phyloP scores from a whole-genome alignment of 2,797 vertebrate genomes.

The Sebastes vulpes region DNA sequence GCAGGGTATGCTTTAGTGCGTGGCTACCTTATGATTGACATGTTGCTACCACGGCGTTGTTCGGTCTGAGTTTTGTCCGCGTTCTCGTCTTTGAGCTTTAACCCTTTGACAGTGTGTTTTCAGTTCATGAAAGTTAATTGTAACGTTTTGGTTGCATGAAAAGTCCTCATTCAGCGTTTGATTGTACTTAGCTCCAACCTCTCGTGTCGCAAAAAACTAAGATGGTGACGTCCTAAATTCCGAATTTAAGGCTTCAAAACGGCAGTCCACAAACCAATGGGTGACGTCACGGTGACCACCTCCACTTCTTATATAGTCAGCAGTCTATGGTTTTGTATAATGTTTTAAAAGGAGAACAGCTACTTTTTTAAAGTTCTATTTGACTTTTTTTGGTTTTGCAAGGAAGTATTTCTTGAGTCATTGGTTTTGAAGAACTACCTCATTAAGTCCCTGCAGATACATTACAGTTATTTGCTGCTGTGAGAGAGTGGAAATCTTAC shows the following conservation, averaged over 20 bases:
- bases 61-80: accelerated
- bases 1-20: not conserved
- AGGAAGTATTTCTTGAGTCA: conserved; percentile 42
- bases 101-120: not conserved
- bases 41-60: not conserved
- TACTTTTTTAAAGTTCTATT: not conserved
- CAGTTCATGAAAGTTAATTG: not conserved
- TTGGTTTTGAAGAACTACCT: conserved; percentile 61
- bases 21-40: not conserved
- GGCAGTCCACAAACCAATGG: not conserved
- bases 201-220: no score
- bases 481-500: conserved; percentile 41
- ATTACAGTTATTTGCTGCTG: conserved; percentile 35
- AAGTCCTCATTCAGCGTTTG: not conserved
- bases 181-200: accelerated
- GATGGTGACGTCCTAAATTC: accelerated
- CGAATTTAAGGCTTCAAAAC: accelerated
- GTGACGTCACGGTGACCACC: not conserved
- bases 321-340: not conserved
- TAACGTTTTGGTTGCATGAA: not conserved
- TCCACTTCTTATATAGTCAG: not conserved
- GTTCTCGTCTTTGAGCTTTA: not conserved
- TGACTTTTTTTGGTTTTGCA: not conserved
- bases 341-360: not conserved
- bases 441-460: conserved; percentile 49